phyloP scores from a whole-genome alignment of 2,888 invertebrate species.

The Tholera decimalis region DNA sequence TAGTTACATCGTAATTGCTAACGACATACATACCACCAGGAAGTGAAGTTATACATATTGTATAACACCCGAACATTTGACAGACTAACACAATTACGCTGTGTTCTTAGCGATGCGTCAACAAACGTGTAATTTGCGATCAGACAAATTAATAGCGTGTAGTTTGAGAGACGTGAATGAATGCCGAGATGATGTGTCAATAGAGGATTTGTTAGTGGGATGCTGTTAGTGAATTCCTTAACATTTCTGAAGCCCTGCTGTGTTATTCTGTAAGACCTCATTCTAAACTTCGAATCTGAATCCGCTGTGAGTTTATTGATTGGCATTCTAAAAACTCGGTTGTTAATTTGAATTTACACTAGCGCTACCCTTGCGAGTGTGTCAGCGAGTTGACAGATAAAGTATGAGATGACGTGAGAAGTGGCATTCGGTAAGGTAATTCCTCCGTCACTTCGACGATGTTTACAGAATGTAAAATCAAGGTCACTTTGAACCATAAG shows the following conservation, averaged over 20 bases:
- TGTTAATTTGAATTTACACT: too few relatives aligned
- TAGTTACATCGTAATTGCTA: slow-evolving; percentile 30
- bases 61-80: slow-evolving; percentile 36
- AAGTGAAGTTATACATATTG: slow-evolving; percentile 46
- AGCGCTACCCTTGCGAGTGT: too few relatives aligned
- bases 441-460: too few relatives aligned
- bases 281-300: too few relatives aligned
- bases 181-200: slow-evolving; percentile 41
- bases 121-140: slow-evolving; percentile 62
- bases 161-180: slow-evolving; percentile 28
- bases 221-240: slow-evolving; percentile 17
- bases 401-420: too few relatives aligned
- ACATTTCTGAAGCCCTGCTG: slow-evolving; percentile 20
- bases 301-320: too few relatives aligned
- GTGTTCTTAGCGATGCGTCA: slow-evolving; percentile 36
- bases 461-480: too few relatives aligned
- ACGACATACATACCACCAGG: slow-evolving; percentile 43
- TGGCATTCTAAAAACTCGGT: too few relatives aligned
- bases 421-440: too few relatives aligned
- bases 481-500: too few relatives aligned
- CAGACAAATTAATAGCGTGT: slow-evolving; percentile 56
- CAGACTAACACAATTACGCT: slow-evolving; percentile 48
- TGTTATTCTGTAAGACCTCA: too few relatives aligned
- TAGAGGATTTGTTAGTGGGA: slow-evolving; percentile 31
- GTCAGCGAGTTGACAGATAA: too few relatives aligned